A percentile compares a stretch with the other conserved stretches of the same genome.
These are phyloP conservation scores for Phortica okadai DNA, from an alignment of 2,888 invertebrate genomes.

Conservation along the genomic window DNA sequence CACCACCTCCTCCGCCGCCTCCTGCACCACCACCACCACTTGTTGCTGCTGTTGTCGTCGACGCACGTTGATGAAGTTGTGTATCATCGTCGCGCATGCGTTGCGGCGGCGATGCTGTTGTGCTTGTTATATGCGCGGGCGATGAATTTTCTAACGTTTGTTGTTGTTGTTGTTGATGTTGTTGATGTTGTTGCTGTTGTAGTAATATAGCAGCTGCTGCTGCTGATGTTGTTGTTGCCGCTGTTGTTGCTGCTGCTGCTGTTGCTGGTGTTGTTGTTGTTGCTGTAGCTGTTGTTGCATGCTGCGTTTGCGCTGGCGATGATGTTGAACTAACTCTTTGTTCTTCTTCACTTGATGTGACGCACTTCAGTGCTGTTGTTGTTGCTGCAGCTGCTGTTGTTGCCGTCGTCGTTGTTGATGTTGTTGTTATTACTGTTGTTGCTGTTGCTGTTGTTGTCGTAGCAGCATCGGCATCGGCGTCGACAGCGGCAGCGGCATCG, in stretches of 20 bases:
- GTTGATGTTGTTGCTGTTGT: conserved; percentile 44
- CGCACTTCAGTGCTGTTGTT: conserved; percentile 12
- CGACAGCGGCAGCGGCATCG: conserved; percentile 15
- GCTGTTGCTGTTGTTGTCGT: conserved; percentile 53
- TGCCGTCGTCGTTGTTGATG: conserved; percentile 52
- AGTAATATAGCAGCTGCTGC: conserved; percentile 40
- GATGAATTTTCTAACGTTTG: conserved; percentile 51
- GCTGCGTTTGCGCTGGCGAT: conserved; percentile 30
- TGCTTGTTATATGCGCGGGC: conserved; percentile 73
- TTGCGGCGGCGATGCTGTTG: conserved; percentile 72
- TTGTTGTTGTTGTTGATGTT: conserved; percentile 41
- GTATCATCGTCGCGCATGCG: conserved; percentile 64
- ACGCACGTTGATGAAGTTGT: conserved; percentile 50
- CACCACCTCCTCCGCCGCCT: background rate
- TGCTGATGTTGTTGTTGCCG: conserved; percentile 49
- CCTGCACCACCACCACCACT: background rate
- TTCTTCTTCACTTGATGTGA: conserved; percentile 31
- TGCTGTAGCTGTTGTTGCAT: conserved; percentile 28
- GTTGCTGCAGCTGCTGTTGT: conserved; percentile 30
- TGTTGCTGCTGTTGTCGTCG: conserved; percentile 47
- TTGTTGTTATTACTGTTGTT: conserved; percentile 13
- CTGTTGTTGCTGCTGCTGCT: conserved; percentile 46
- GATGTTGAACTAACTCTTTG: conserved; percentile 34
- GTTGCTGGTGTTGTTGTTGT: conserved; percentile 8
- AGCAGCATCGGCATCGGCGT: conserved; percentile 50